Evolutionary conservation across 1,140 invertebrate species (phyloP), one percentile per base, ranked within the genome.

Genomic region (Mizuhopecten yessoensis): DNA sequence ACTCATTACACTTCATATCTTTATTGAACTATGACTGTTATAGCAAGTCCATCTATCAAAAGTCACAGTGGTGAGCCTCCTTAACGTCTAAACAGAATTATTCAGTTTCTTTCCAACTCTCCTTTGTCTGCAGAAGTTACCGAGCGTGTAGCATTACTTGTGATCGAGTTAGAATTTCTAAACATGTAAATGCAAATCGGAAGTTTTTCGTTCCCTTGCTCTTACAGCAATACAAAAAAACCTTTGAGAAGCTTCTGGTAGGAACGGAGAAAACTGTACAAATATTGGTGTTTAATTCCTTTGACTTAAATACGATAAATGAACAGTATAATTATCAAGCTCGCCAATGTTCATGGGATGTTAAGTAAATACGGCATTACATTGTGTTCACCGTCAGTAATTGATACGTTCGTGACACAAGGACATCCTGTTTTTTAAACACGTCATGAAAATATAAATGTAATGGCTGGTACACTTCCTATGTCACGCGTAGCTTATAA

Each of bases 241-340:
- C 23, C 57, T 75, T 75, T 29, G 57, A 75, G 23, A n/a, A 75
- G 57, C 29, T 5, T 75, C n/a, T n/a, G n/a, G 57, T 29, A n/a
- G 5, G 36, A 39, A 7, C 5, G 36, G 5, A 29, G 57, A 17
- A 75, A 29, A n/a, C 29, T 75, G 57, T 75, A 75, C 57, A 75
- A 75, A 75, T 75, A 75, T 75, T 75, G 57, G 5, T 75, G 57
- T n/a, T 75, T n/a, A 17, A 75, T 75, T 75, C 57, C n/a, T 75
- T 75, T 75, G 20, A 75, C 57, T 75, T 75, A 75, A 75, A 75
- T 75, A 75, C 57, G 23, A 75, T 29, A 75, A 75, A 75, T 75
- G 57, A 75, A 75, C 57, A 75, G 57, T 75, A 75, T 75, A 75
- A 75, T 75, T 75, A 75, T n/a, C n/a, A 17, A 29, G 29, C 23